A percentile compares a stretch with the other conserved stretches of the same genome.
Conservation (phyloP, 2,888 invertebrate genomes). For the Aleiodes alternator region DNA sequence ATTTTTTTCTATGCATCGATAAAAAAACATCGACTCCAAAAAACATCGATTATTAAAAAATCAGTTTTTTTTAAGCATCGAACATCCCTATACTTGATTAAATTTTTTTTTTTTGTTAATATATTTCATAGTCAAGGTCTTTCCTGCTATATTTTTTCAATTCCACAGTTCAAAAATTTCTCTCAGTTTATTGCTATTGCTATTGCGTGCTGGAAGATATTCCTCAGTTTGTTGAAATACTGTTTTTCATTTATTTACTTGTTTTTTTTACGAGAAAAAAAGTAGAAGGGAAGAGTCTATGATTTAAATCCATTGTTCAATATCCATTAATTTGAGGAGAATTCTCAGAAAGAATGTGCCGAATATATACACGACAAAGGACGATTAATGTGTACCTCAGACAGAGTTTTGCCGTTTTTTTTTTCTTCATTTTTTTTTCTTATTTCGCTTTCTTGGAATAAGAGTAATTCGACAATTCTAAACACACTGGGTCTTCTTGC, state of each 20-base stretch:
- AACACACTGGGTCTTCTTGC: background rate
- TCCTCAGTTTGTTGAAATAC: background rate
- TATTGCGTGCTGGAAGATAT: background rate
- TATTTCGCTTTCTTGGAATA: constrained; percentile 20
- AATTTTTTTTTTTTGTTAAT: too few species aligned
- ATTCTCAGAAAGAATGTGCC: constrained; percentile 38
- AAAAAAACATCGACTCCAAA: too few species aligned
- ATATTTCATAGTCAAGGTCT: too few species aligned
- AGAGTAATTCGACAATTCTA: constrained; percentile 43
- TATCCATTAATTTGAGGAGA: constrained; percentile 53
- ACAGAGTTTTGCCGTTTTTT: constrained; percentile 23
- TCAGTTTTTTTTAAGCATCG: too few species aligned
- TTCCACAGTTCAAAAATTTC: too few species aligned
- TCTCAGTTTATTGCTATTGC: too few species aligned
- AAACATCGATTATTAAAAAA: too few species aligned
- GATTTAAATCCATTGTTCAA: constrained; percentile 52
- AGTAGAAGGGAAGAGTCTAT: constrained; percentile 28
- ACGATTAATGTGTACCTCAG: constrained; percentile 33
- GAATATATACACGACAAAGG: constrained; percentile 22
- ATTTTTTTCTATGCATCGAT: too few species aligned
- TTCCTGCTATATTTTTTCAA: too few species aligned
- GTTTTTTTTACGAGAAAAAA: background rate
- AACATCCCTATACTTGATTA: too few species aligned
- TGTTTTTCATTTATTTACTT: background rate
- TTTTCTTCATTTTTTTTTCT: too few species aligned